Percentiles rank a stretch among this genome's conserved stretches.
Conservation (phyloP, 2,888 invertebrate species). For the Choreutis nemorana region DNA sequence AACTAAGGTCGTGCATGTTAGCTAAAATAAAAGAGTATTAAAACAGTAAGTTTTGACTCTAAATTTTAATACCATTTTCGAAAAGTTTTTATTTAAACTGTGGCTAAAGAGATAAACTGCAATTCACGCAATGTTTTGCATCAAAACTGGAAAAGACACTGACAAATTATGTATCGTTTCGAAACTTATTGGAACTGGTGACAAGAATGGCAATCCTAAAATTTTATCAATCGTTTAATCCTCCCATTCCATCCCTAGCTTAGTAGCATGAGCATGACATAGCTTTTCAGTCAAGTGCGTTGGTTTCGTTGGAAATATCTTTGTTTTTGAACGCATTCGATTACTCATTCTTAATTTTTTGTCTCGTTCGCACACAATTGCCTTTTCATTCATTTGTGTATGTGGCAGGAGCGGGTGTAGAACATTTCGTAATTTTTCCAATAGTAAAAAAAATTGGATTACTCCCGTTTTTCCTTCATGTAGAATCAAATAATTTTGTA, state of each 20-base stretch:
- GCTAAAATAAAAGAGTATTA: slow-evolving; percentile 14
- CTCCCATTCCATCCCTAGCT: too few relatives aligned
- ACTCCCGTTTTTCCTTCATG: slow-evolving; percentile 41
- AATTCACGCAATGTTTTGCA: too few relatives aligned
- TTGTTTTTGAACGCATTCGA: slow-evolving; percentile 20
- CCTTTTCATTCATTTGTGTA: slow-evolving; percentile 61
- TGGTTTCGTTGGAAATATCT: too few relatives aligned
- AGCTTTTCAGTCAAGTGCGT: too few relatives aligned
- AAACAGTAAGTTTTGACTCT: slow-evolving; percentile 1
- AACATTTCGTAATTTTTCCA: slow-evolving; percentile 40
- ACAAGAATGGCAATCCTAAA: too few relatives aligned
- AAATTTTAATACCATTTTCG: slow-evolving; percentile 31
- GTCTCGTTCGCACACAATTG: slow-evolving; percentile 22
- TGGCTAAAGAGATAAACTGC: slow-evolving; percentile 10
- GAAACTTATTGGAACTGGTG: too few relatives aligned
- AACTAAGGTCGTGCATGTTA: slow-evolving; percentile 56
- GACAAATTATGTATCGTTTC: too few relatives aligned
- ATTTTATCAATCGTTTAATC: too few relatives aligned
- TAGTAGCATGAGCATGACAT: too few relatives aligned
- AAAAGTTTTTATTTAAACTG: slow-evolving; percentile 13
- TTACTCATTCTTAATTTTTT: slow-evolving; percentile 22
- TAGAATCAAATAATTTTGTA: slow-evolving; percentile 47
- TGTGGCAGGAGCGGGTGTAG: slow-evolving; percentile 60
- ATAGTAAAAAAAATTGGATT: slow-evolving; percentile 28
- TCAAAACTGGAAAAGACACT: too few relatives aligned